Evolutionary conservation across 1,140 invertebrate species (phyloP).

Genomic region (Psilanteris sp.): DNA sequence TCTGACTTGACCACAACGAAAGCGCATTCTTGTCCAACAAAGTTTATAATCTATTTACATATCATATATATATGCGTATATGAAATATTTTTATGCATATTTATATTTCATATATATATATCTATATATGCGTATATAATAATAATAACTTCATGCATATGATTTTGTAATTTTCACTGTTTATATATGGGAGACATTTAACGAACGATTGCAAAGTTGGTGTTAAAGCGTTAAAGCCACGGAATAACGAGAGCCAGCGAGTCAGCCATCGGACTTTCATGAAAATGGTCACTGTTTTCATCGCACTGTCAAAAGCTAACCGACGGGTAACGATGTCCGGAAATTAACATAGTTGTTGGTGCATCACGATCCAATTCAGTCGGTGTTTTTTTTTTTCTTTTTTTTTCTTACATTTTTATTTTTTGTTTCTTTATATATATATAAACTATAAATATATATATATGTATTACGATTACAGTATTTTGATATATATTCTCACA

Average conservation of each 20-base stretch:
- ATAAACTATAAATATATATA: too few species aligned
- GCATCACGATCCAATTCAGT: slow-evolving; percentile 69
- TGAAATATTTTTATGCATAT: too few species aligned
- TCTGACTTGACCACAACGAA: slow-evolving; percentile 75
- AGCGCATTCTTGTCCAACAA: slow-evolving; percentile 70
- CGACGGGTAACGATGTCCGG: slow-evolving; percentile 28
- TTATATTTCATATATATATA: neutral
- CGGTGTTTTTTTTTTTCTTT: slow-evolving; percentile 24
- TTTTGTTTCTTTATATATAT: slow-evolving; percentile 16
- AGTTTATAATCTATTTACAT: slow-evolving; percentile 26
- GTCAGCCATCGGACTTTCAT: slow-evolving; percentile 66
- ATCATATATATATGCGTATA: too few species aligned
- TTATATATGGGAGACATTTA: slow-evolving; percentile 15
- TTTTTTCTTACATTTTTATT: slow-evolving; percentile 18
- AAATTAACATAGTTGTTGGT: slow-evolving; percentile 78
- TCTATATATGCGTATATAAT: slow-evolving; percentile 20
- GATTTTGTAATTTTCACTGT: too few species aligned
- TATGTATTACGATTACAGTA: too few species aligned
- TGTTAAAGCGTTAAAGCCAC: slow-evolving; percentile 67
- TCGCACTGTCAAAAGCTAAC: slow-evolving; percentile 63
- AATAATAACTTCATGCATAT: too few species aligned
- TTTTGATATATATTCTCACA: too few species aligned
- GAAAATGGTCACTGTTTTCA: slow-evolving; percentile 80
- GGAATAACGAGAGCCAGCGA: slow-evolving; percentile 77
- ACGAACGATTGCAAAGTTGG: slow-evolving; percentile 30